These are phyloP conservation scores for Loris lydekkerianus DNA, from an alignment of 2,797 vertebrate species.

Conservation along the genomic window DNA sequence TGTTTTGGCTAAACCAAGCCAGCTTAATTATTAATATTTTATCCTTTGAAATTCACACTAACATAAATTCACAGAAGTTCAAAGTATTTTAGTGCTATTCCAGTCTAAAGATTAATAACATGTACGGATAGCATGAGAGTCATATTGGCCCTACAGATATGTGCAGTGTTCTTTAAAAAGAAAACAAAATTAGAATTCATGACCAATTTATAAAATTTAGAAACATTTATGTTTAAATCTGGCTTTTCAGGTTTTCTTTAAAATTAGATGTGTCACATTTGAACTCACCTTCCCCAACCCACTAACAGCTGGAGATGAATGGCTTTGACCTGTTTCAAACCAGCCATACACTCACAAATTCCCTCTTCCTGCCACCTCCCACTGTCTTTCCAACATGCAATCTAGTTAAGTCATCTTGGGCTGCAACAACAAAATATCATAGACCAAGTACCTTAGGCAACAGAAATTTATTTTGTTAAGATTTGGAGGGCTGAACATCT, in stretches of 20 bases:
- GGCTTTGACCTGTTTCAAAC: neutral
- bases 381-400: neutral
- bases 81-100: slow-evolving; percentile 13
- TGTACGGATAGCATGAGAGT: neutral
- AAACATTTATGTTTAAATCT: slow-evolving; percentile 16
- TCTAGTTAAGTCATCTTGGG: neutral
- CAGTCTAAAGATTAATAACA: neutral
- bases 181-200: slow-evolving; percentile 15
- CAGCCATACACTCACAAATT: neutral
- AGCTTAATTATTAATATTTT: slow-evolving; percentile 17
- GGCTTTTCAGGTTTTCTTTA: slow-evolving; percentile 11
- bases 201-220: slow-evolving; percentile 28
- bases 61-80: neutral
- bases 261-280: neutral
- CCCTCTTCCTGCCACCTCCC: neutral
- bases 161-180: neutral
- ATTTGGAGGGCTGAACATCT: neutral
- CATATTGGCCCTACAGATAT: neutral
- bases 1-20: neutral
- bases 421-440: neutral
- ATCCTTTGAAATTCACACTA: slow-evolving; percentile 29
- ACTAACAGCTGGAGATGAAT: neutral
- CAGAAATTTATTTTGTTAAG: neutral
- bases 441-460: neutral
- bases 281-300: neutral